phyloP scores from a whole-genome alignment of 2,113 vertebrate genomes.

The Aviceda subcristata region DNA sequence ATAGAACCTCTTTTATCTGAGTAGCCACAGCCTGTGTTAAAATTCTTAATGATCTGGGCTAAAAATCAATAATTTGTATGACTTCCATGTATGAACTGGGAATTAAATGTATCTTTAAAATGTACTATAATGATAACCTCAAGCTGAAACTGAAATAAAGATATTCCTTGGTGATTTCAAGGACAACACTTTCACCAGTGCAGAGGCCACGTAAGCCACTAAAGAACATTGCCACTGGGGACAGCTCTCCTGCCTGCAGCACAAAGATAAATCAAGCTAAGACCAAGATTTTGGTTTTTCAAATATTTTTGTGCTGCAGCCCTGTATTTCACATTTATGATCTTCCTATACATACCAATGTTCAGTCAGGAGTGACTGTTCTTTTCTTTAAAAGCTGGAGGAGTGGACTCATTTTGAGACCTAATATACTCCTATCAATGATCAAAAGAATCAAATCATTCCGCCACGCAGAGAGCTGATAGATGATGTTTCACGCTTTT shows the following conservation, averaged over 20 bases:
- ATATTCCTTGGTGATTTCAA: constrained; percentile 51
- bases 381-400: constrained; percentile 14
- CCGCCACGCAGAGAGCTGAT: constrained; percentile 2
- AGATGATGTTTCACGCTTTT: not conserved
- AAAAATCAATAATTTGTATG: constrained; percentile 63
- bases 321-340: not conserved
- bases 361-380: not conserved
- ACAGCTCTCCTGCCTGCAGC: constrained; percentile 35
- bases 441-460: constrained; percentile 49
- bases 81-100: constrained; percentile 41
- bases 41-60: constrained; percentile 52
- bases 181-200: constrained; percentile 50
- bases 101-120: constrained; percentile 44
- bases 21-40: constrained; percentile 49
- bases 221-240: constrained; percentile 25
- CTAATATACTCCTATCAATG: not conserved
- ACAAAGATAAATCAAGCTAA: constrained; percentile 46
- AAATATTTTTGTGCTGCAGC: not conserved
- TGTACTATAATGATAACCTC: constrained; percentile 60
- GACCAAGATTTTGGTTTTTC: constrained; percentile 26
- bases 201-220: constrained; percentile 15
- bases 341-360: not conserved
- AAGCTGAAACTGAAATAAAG: constrained; percentile 62
- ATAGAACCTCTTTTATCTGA: constrained; percentile 44
- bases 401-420: constrained; percentile 33